A percentile compares a stretch with the other conserved stretches of the same genome.
These are phyloP conservation scores for Hymenopus coronatus DNA, from an alignment of 2,888 invertebrate genomes.

Conservation along the genomic window DNA sequence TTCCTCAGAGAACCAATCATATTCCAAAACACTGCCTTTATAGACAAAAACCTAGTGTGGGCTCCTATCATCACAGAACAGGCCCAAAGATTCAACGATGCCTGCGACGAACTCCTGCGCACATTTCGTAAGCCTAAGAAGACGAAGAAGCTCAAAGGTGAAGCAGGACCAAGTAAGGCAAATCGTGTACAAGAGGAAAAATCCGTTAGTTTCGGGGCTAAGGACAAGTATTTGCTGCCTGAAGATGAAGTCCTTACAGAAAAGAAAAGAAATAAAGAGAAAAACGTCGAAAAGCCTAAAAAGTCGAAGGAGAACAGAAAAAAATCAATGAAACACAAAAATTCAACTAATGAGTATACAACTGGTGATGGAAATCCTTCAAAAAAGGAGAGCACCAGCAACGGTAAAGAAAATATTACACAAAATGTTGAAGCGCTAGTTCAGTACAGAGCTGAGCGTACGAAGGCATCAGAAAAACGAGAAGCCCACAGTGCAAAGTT, in stretches of 20 bases:
- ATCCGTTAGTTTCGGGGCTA: too few relatives aligned
- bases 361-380: too few relatives aligned
- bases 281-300: neutral
- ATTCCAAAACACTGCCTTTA: neutral
- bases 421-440: too few relatives aligned
- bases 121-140: neutral
- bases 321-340: neutral
- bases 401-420: too few relatives aligned
- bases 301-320: neutral
- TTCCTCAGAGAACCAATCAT: neutral
- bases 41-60: neutral
- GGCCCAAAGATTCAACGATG: neutral
- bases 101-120: neutral
- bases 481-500: too few relatives aligned
- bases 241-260: neutral
- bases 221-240: neutral
- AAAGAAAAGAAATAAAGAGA: neutral
- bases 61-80: neutral
- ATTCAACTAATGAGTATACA: too few relatives aligned
- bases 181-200: too few relatives aligned
- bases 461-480: too few relatives aligned
- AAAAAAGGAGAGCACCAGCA: too few relatives aligned
- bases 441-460: too few relatives aligned
- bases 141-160: neutral
- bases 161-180: too few relatives aligned